Evolutionary conservation across 2,888 invertebrate species (phyloP), one percentile per base, ranked within the genome.

Genomic region (Ptychoptera albimana): DNA sequence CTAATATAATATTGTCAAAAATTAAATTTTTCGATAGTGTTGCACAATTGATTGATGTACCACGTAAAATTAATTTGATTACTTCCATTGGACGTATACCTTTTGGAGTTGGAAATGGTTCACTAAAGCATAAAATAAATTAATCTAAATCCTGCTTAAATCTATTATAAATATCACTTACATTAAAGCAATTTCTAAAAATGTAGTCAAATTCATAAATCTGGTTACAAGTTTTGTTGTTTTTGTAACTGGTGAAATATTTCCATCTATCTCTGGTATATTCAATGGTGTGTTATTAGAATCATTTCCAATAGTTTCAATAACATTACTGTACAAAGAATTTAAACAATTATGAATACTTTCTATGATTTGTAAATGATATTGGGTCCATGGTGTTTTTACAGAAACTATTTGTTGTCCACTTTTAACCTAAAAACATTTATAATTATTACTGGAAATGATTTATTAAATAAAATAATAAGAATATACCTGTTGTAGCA

Each of bases 31-130:
- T 52, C 43, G 54, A 49, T 7, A 58, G 45, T 36, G 52, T 53
- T 13, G 37, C 29, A 37, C 55, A 56, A 39, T 57, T 59, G 1
- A 59, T 52, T 8, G 52, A 49, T n/a, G 59, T 46, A 13, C 60
- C 59, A 34, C 58, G 52, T 7, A 50, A 46, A 15, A 62, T 51
- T 2, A 61, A 32, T 40, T 55, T 53, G 3, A 62, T 40, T 13
- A 62, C 51, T 41, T 55, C 53, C 39, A 54, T 55, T 5, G 57
- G 51, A 43, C 52, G 45, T 8, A 62, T 50, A 1, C 51, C 47
- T 42, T 62, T 62, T 5, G 57, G 37, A 1, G 55, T 56, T 8
- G 61, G 56, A 49, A 55, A 62, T 0, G 61, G 58, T 37, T 60
- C 55, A 12, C 58, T 58, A 36, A 11, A 52, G 51, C 29, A 6